Percentiles rank a stretch among this genome's conserved stretches.
Conservation (phyloP, 1,140 invertebrate genomes). For the Eufriesea mexicana region DNA sequence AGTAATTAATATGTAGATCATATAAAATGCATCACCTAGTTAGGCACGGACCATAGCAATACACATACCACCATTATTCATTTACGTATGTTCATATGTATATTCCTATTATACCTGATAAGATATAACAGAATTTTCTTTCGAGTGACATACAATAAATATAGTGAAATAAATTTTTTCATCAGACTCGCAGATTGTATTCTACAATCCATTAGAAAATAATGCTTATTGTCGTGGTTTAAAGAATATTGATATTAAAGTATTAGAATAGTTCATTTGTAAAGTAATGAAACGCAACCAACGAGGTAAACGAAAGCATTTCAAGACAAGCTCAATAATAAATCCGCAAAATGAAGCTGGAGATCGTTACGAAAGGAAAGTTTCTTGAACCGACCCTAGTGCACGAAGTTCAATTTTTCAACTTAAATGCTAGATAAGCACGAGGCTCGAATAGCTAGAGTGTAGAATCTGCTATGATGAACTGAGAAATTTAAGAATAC, state of each 20-base stretch:
- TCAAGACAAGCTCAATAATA: slow-evolving; percentile 10
- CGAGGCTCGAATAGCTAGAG: neutral
- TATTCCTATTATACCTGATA: too few relatives aligned
- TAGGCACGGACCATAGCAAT: neutral
- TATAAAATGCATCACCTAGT: neutral
- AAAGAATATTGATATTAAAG: neutral
- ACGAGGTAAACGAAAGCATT: neutral
- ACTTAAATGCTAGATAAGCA: neutral
- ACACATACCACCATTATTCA: too few relatives aligned
- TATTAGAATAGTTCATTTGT: neutral
- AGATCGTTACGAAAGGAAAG: slow-evolving; percentile 24
- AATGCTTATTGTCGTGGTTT: neutral
- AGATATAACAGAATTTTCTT: too few relatives aligned
- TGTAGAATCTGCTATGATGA: neutral
- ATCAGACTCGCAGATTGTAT: too few relatives aligned
- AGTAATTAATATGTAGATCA: neutral
- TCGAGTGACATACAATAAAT: too few relatives aligned
- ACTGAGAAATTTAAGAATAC: neutral
- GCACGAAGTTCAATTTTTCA: slow-evolving; percentile 7
- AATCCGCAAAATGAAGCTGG: neutral
- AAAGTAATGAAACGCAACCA: neutral
- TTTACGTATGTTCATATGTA: too few relatives aligned
- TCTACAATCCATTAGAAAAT: neutral
- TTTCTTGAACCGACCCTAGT: neutral
- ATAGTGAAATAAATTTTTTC: too few relatives aligned